phyloP scores from a whole-genome alignment of 2,113 vertebrate genomes.

The Psittacara wagleri region DNA sequence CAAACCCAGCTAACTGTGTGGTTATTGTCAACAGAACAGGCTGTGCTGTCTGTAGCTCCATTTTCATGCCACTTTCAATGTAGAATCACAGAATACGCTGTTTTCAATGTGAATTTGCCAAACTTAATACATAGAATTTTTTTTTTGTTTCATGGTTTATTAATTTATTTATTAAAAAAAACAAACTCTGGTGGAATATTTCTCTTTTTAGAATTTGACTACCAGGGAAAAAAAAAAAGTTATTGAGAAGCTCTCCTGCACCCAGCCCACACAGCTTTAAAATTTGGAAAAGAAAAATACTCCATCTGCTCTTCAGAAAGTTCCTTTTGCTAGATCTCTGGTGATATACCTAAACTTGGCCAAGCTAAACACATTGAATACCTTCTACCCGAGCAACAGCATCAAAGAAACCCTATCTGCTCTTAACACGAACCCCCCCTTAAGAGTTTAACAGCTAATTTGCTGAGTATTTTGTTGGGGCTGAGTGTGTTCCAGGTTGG shows the following conservation, averaged over 20 bases:
- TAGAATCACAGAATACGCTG: neutral
- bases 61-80: neutral
- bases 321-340: neutral
- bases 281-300: neutral
- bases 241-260: neutral
- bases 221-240: neutral
- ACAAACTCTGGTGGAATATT: neutral
- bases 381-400: neutral
- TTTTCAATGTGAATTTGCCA: neutral
- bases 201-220: neutral
- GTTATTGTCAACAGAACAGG: constrained; percentile 3
- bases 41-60: neutral
- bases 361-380: neutral
- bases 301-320: neutral
- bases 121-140: neutral
- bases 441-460: neutral
- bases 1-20: neutral
- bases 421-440: neutral
- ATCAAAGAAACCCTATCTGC: neutral
- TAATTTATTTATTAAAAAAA: no score
- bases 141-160: no score
- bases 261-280: neutral
- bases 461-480: neutral
- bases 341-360: neutral
- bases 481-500: neutral